Conservation (phyloP, 2,888 invertebrate genomes). For the Leucozona laternaria region DNA sequence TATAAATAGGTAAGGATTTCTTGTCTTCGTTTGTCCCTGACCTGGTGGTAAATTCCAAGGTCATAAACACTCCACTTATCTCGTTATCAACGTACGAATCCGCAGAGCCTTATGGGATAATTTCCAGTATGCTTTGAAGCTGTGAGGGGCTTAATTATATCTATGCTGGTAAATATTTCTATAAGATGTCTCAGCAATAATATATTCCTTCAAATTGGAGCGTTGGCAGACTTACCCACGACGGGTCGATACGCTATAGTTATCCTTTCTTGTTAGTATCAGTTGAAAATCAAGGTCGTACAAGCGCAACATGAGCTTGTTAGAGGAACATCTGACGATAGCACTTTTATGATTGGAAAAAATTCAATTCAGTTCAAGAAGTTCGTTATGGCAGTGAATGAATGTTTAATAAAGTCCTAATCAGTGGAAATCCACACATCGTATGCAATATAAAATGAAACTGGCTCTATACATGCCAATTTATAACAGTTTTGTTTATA, state of each 20-base stretch:
- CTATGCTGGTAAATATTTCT: background rate
- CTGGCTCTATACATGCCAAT: no score
- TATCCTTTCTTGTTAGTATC: background rate
- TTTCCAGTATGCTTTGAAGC: background rate
- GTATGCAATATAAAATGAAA: no score
- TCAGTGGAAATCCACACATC: no score
- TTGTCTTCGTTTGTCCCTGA: background rate
- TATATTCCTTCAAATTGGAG: background rate
- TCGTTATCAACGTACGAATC: background rate
- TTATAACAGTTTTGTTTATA: no score
- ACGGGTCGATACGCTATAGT: background rate
- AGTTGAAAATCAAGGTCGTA: background rate
- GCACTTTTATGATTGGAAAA: background rate
- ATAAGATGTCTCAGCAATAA: background rate
- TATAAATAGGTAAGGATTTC: background rate
- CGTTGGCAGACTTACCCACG: background rate
- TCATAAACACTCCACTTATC: background rate
- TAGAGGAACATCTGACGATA: background rate
- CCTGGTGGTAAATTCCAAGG: background rate
- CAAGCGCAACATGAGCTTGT: background rate
- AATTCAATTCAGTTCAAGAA: background rate
- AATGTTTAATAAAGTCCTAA: background rate
- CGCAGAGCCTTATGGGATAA: background rate
- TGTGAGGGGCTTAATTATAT: constrained; percentile 3
- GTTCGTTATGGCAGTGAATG: background rate